Evolutionary conservation across 2,797 vertebrate species (phyloP), one percentile per base, ranked within the genome.

Genomic region (Pseudotriccus pelzelni): DNA sequence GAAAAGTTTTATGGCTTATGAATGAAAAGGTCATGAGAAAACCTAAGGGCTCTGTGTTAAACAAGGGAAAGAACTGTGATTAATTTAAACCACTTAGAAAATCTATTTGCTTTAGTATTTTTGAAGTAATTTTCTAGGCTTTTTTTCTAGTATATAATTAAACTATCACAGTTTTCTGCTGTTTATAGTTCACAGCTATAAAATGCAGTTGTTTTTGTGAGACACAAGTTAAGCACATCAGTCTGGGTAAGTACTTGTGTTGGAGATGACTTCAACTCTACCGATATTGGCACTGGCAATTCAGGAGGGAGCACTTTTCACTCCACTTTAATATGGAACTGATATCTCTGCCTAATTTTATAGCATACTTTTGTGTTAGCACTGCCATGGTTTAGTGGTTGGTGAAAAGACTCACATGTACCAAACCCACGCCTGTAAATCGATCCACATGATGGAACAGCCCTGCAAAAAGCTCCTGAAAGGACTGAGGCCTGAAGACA

Each of bases 281-380:
- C 81, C 2, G 1, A 19, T 76, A 67, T 1, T 95, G 93, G 83
- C 90, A 76, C 32, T 73, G 44, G 59, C 56, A 90, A 84, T 76
- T 95, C 95, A 93, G 77, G 34, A 93, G 94, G 94, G 93, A 95
- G 86, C 90, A 92, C 74, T 94, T 95, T 94, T 89, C 91, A 66
- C 83, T 86, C 70, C 0, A 2, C 43, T 94, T 87, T 60, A 89
- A 63, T 53, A 67, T 3, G 47, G 59, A 95, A 88, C 74, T 46
- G 63, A 84, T 96, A 91, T 59, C 73, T 84, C 47, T 69, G 50
- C 62, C 89, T 94, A 78, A 87, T 94, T 95, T 93, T 86, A 88
- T 21, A 59, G 73, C 41, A 5, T 62, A 66, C 24, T 95, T 92
- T 73, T 78, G 70, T 73, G 79, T 85, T 91, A 92, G 60, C 77